Base-by-base conservation (phyloP, 1,140 invertebrate species). In the Apis florea region DNA sequence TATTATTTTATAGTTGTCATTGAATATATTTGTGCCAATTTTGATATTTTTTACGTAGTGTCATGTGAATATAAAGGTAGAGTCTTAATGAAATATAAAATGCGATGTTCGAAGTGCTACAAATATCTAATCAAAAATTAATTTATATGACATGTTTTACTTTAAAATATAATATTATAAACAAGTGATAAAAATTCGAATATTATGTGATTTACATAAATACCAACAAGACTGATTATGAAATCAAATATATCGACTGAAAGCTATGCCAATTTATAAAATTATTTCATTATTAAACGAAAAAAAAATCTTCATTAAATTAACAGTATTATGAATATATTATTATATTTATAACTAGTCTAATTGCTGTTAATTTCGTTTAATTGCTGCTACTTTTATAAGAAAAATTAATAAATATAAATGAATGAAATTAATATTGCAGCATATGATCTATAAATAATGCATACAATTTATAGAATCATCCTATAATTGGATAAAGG, bases 21-120 rank as follows among this genome's bases (percentile, higher is more conserved):
- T 51, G 24, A 12, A 75, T 19, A 21, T 15, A 19, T 75, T 68
- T 67, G 72, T 81, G 63, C 79, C 72, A 81, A 81, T 58, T 81
- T 51, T 19, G 53, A 40, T 17, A 59, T 24, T 56, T 73, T 58
- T 58, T 81, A 75, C 40, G 9, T n/a, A 75, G 10, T 75, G 63
- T 75, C 72, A 81, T 75, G 79, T 68, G 61, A 75, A 67, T 58
- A 40, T 17, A 49, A 53, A 75, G 24, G 26, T 58, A 59, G 1
- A 67, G 51, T 40, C 9, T 9, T 58, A 51, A n/a, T 11, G 4
- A 67, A 56, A 51, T 51, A 64, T 4, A 51, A 12, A 51, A 21
- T 24, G 53, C 26, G 40, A 61, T n/a, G 56, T 15, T n/a, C n/a
- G 12, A 17, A 79, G 21, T 21, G 21, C 17, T 4, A 11, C 49